Evolutionary conservation across 2,797 vertebrate genomes (phyloP).

Genomic region (Remorina albescens): DNA sequence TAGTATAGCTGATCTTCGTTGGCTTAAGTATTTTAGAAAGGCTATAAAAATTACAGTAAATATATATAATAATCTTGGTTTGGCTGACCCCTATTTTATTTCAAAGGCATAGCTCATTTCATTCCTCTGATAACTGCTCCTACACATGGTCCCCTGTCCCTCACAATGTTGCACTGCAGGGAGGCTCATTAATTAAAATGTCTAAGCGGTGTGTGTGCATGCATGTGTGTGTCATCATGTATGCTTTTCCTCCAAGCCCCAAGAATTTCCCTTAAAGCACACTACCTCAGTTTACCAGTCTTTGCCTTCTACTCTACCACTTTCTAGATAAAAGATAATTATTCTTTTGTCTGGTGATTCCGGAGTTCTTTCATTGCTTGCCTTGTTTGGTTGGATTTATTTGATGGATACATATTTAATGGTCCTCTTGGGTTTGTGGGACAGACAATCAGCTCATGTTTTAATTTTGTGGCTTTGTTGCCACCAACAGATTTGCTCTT

Average conservation of each 20-base stretch:
- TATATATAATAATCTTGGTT: background rate
- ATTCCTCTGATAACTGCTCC: constrained; percentile 8
- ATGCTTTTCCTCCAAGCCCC: background rate
- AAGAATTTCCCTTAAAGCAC: background rate
- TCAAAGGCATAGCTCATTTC: background rate
- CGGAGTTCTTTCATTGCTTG: background rate
- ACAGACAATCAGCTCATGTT: background rate
- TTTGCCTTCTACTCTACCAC: background rate
- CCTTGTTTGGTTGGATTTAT: constrained; percentile 20
- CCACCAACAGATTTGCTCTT: constrained; percentile 19
- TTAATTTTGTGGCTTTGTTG: constrained; percentile 4
- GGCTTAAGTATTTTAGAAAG: background rate
- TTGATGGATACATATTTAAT: background rate
- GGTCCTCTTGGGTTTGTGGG: background rate
- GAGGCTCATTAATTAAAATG: constrained; percentile 34
- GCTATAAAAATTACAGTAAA: background rate
- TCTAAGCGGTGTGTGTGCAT: background rate
- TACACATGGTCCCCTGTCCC: background rate
- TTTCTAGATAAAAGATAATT: background rate
- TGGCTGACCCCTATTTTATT: background rate
- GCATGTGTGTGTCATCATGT: constrained; percentile 1
- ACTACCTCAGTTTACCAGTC: background rate
- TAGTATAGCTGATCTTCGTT: background rate
- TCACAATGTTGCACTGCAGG: constrained; percentile 31
- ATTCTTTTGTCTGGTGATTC: background rate